Evolutionary conservation across 2,113 vertebrate genomes (phyloP).

Genomic region (Ctenodactylus gundi): DNA sequence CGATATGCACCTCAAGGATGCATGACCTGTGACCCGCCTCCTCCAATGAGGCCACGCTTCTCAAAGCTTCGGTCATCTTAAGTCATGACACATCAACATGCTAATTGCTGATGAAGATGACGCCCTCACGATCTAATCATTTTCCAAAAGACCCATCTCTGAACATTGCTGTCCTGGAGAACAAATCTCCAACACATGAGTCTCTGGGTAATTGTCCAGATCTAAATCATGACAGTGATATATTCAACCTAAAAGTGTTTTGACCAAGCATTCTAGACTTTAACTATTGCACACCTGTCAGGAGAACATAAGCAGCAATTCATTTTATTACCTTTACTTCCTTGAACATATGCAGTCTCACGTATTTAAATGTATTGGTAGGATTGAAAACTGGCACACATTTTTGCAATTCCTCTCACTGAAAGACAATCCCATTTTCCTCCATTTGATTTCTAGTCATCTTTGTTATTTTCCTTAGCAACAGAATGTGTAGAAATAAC

Average conservation of each 20-base stretch:
- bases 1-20: background rate
- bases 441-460: background rate
- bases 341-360: background rate
- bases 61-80: background rate
- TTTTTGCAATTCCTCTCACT: background rate
- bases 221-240: background rate
- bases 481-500: background rate
- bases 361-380: background rate
- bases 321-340: background rate
- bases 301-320: background rate
- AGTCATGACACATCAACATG: too few species aligned
- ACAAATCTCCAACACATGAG: background rate
- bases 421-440: background rate
- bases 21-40: background rate
- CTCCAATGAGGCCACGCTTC: background rate
- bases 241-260: background rate
- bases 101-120: background rate
- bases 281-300: background rate
- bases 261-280: background rate
- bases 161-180: background rate
- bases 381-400: background rate
- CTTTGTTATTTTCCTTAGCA: background rate
- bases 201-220: background rate
- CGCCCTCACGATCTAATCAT: background rate
- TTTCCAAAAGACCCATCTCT: background rate